Evolutionary conservation across 1,140 invertebrate genomes (phyloP), one percentile per base, ranked within the genome.

Genomic region (Drosophila sproati): DNA sequence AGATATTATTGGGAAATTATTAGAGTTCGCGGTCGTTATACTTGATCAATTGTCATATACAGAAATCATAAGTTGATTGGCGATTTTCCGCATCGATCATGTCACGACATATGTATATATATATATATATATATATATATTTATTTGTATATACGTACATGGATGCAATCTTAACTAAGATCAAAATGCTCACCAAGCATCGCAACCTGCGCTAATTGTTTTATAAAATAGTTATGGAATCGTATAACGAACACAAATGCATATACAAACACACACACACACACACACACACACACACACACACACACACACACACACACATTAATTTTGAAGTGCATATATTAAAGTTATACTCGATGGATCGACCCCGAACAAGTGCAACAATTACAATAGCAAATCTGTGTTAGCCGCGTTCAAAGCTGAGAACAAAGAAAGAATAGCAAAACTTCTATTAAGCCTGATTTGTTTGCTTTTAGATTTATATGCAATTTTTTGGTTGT

Each of bases 161-260:
- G 12, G 12, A 12, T 0, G 12, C 12, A 12, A 12, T 12, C 12
- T 12, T 12, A 12, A 12, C 12, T 12, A 12, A 12, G 12, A 12
- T 12, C 12, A 12, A 12, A 12, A 12, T 12, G 12, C 12, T 12
- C 12, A 12, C 12, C 0, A 12, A 12, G 12, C 12, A 12, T 12
- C 12, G 12, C 12, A 12, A 12, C 12, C 12, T 12, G 0, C 12
- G 12, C 12, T 12, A 12, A 12, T 12, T 12, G 12, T 12, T 12
- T 12, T 41, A 73, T 73, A 73, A 73, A 73, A 73, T 73, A 69
- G 55, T 73, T 73, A 69, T 61, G 64, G 64, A 54, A 69, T 4
- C 41, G 12, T 6, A 52, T 8, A 10, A 63, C 39, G 37, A 39
- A 52, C 20, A 73, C 45, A 35, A 63, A 48, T 47, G 39, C 28